A percentile compares a stretch with the other conserved stretches of the same genome.
phyloP scores from a whole-genome alignment of 2,888 invertebrate species.

The Baronia brevicornis region DNA sequence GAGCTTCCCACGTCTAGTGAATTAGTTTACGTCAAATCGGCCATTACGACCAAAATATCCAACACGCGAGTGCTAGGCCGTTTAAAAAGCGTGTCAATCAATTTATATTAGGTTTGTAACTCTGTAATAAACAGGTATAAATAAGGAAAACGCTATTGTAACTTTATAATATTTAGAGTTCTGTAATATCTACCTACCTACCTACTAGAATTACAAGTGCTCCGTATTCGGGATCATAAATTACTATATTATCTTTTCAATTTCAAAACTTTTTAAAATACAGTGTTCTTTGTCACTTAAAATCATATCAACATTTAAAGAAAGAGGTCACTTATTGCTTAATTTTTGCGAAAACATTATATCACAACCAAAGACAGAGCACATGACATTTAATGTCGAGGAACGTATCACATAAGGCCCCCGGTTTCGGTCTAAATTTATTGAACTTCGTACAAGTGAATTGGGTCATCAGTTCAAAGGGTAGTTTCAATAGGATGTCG shows the following conservation, averaged over 20 bases:
- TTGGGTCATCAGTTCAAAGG: conserved; percentile 44
- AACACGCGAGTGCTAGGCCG: conserved; percentile 41
- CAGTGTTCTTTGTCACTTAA: conserved; percentile 11
- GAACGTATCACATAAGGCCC: conserved; percentile 37
- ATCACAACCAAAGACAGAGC: conserved; percentile 44
- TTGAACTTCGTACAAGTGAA: conserved; percentile 49
- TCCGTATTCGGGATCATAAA: conserved; percentile 6
- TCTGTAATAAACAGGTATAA: conserved; percentile 36
- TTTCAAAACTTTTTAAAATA: conserved; percentile 13
- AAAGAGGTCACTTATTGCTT: conserved; percentile 14
- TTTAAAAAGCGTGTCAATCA: conserved; percentile 65
- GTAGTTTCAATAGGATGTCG: too few relatives aligned
- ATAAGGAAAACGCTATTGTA: conserved; percentile 28
- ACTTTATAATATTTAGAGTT: conserved; percentile 37
- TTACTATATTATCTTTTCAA: conserved; percentile 10
- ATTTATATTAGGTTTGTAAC: conserved; percentile 46
- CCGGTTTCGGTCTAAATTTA: conserved; percentile 53
- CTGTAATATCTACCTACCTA: conserved; percentile 21
- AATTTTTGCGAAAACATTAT: conserved; percentile 28
- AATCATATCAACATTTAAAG: conserved; percentile 14
- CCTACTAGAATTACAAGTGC: conserved; percentile 12
- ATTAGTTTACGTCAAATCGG: conserved; percentile 64
- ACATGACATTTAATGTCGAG: conserved; percentile 55
- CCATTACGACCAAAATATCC: conserved; percentile 60
- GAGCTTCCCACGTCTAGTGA: conserved; percentile 52